Base-by-base conservation (phyloP, 2,113 vertebrate genomes). In the Perognathus longimembris region DNA sequence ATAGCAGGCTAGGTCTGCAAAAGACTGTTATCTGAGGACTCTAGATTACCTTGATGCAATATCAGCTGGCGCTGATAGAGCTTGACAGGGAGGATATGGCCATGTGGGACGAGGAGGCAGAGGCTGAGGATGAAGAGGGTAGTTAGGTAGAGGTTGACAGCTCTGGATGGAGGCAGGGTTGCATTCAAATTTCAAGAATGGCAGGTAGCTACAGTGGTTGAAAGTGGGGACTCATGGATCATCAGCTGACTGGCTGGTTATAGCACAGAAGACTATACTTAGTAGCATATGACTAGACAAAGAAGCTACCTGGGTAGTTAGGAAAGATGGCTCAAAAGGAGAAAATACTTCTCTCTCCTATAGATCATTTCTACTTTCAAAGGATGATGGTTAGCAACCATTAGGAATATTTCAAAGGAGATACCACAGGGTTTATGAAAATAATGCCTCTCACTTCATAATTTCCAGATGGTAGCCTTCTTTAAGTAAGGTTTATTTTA, bases 391-490 rank as follows among this genome's bases (percentile, higher is more conserved):
- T 92, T 85, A 76, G 42, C 28, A 79, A 32, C 54, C 57, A 28
- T 69, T 34, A 32, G 77, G 61, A 74, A 20, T 54, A 76, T 84
- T 83, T 90, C 77, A 95, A 85, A 89, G 73, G 76, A 79, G 81
- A 54, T 67, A 66, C 36, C 11, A 7, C 59, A 69, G 2, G 26
- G 38, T 84, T 92, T 42, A 92, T 78, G 40, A 87, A 66, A 42
- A 32, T 34, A 3, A 22, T 6, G 7, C n/a, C 20, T 9, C 57
- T 42, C 57, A 45, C 45, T 8, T 18, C 63, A 36, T 80, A 54
- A 85, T 93, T 86, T 87, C 73, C 71, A 89, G 63, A 66, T 91
- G 69, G 67, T 20, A 76, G 36, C 34, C 76, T 78, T 91, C 36
- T 81, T 93, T 91, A 21, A 94, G 32, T 80, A 93, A 84, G 67